Percentiles rank a stretch among this genome's conserved stretches.
Evolutionary conservation across 2,113 vertebrate genomes (phyloP).

Genomic region (Plectropomus leopardus): DNA sequence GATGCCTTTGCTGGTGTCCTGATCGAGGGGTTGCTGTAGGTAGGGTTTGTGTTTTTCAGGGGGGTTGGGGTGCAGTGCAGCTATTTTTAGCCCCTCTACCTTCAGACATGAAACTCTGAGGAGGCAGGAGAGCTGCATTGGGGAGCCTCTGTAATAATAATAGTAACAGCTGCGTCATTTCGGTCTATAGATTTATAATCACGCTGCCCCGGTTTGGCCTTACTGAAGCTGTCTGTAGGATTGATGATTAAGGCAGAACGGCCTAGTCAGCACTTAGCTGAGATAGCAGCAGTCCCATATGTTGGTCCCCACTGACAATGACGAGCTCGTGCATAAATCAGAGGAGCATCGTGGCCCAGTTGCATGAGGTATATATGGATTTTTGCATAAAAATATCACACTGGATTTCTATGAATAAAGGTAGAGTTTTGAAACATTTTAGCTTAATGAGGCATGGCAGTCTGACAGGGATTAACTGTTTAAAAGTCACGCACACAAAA

Average conservation of each 20-base stretch:
- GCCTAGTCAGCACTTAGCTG: slow-evolving; percentile 63
- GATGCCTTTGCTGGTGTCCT: slow-evolving; percentile 40
- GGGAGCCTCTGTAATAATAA: slow-evolving; percentile 65
- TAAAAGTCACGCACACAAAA: no score
- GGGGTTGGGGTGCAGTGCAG: neutral
- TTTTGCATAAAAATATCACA: neutral
- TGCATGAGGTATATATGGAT: neutral
- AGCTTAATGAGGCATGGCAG: no score
- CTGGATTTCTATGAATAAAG: neutral
- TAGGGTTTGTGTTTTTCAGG: neutral
- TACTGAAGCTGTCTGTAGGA: slow-evolving; percentile 23
- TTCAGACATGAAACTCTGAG: slow-evolving; percentile 47
- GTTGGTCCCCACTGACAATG: neutral
- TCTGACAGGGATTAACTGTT: no score
- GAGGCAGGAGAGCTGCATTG: slow-evolving; percentile 48
- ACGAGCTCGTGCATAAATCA: neutral
- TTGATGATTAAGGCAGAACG: slow-evolving; percentile 55
- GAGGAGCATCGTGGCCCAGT: neutral
- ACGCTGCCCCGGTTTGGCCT: slow-evolving; percentile 7
- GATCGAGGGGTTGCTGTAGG: neutral
- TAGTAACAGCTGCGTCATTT: slow-evolving; percentile 71
- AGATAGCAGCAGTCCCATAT: slow-evolving; percentile 18
- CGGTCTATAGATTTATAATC: slow-evolving; percentile 55
- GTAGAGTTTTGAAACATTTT: no score
- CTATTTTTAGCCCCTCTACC: slow-evolving; percentile 72